phyloP scores from a whole-genome alignment of 2,113 vertebrate species.

The Phaethon lepturus region DNA sequence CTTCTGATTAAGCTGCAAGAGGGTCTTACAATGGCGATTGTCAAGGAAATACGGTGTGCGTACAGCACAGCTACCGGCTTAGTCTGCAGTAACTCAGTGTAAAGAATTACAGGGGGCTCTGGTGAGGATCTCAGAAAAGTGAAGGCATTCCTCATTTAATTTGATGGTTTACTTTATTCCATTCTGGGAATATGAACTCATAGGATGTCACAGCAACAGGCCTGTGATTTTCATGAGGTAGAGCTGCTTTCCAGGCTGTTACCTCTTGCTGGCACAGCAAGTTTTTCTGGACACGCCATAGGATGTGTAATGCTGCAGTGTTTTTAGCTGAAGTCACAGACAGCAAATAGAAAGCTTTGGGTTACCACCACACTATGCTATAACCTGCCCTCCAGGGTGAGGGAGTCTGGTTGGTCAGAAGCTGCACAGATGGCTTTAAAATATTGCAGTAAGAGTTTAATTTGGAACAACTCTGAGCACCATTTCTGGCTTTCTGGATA shows the following conservation, averaged over 20 bases:
- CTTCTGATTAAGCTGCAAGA: background rate
- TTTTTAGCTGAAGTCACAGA: constrained; percentile 27
- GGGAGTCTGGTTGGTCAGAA: background rate
- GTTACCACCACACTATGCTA: background rate
- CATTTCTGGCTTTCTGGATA: background rate
- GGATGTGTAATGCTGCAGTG: background rate
- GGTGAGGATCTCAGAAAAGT: background rate
- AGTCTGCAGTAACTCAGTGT: background rate
- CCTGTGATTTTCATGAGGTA: background rate
- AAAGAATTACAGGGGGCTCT: background rate
- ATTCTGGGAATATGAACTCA: background rate
- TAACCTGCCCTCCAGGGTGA: background rate
- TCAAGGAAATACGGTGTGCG: background rate
- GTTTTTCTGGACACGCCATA: background rate
- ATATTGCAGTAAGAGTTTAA: background rate
- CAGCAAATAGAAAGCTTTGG: background rate
- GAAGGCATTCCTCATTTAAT: background rate
- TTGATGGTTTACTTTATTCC: background rate
- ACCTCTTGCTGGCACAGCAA: background rate
- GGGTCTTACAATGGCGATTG: background rate
- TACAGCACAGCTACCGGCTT: background rate
- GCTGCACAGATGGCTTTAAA: background rate
- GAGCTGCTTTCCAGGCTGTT: background rate
- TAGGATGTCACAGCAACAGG: background rate
- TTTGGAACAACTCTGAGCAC: background rate